Percentiles rank a stretch among this genome's conserved stretches.
These are phyloP conservation scores for Acrossocheilus wenchowensis DNA, from an alignment of 2,797 vertebrate genomes.

Conservation along the genomic window DNA sequence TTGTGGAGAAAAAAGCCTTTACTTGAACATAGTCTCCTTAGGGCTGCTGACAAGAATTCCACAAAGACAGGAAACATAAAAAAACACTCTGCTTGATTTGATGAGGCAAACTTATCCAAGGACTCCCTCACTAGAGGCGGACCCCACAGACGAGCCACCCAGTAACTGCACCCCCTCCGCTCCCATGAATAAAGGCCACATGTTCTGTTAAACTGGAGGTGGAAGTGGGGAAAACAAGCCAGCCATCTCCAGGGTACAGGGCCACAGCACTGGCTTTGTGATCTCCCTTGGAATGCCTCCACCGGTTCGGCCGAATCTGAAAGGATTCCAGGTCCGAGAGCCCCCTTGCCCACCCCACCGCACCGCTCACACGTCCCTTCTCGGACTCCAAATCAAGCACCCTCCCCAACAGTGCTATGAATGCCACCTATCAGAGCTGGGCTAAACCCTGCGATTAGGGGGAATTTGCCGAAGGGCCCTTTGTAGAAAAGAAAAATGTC, in stretches of 20 bases:
- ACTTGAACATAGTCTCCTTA: constrained; percentile 60
- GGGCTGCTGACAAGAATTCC: constrained; percentile 63
- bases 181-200: constrained; percentile 68
- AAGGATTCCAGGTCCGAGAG: constrained; percentile 74
- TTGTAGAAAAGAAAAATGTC: constrained; percentile 96
- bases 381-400: constrained; percentile 74
- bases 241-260: constrained; percentile 64
- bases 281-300: constrained; percentile 80
- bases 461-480: constrained; percentile 93
- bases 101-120: constrained; percentile 66
- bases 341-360: constrained; percentile 20
- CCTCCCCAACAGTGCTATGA: constrained; percentile 83
- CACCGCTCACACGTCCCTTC: constrained; percentile 46
- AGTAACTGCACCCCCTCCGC: constrained; percentile 54
- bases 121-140: constrained; percentile 61
- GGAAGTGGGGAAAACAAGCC: constrained; percentile 60
- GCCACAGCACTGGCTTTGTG: constrained; percentile 80
- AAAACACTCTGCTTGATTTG: constrained; percentile 63
- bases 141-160: constrained; percentile 66
- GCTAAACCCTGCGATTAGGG: constrained; percentile 93
- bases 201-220: constrained; percentile 69
- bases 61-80: constrained; percentile 65
- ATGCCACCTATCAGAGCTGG: constrained; percentile 91
- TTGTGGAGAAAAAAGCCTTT: constrained; percentile 52
- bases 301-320: constrained; percentile 82